These are phyloP conservation scores for Catocala nupta DNA, from an alignment of 2,888 invertebrate genomes.

Conservation along the genomic window DNA sequence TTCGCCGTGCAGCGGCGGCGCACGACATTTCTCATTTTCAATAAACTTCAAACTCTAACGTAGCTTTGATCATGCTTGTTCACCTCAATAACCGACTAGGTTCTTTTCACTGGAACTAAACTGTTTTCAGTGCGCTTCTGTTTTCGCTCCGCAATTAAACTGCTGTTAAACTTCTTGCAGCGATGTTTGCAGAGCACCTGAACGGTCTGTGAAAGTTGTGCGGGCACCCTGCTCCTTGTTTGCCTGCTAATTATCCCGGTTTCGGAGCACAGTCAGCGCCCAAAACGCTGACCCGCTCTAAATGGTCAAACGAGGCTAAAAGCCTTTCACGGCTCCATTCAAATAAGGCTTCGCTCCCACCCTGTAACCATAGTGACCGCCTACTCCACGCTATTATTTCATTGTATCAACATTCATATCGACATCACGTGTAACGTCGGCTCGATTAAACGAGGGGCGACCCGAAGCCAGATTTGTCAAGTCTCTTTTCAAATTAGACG, in stretches of 20 bases:
- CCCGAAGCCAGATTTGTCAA: slow-evolving; percentile 85
- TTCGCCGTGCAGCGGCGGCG: slow-evolving; percentile 39
- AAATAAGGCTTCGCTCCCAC: slow-evolving; percentile 73
- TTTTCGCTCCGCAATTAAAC: slow-evolving; percentile 86
- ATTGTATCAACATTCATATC: slow-evolving; percentile 86
- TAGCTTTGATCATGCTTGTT: slow-evolving; percentile 64
- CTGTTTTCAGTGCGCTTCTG: slow-evolving; percentile 83
- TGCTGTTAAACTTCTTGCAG: slow-evolving; percentile 86
- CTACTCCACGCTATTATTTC: slow-evolving; percentile 76
- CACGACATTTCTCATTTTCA: slow-evolving; percentile 66
- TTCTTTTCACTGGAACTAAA: slow-evolving; percentile 83
- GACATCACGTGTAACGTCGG: slow-evolving; percentile 76
- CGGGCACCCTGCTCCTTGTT: slow-evolving; percentile 78
- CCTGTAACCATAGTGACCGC: slow-evolving; percentile 83
- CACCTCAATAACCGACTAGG: slow-evolving; percentile 71
- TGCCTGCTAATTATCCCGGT: slow-evolving; percentile 85
- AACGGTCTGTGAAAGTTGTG: slow-evolving; percentile 81
- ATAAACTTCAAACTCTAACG: slow-evolving; percentile 68
- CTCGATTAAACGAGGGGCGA: slow-evolving; percentile 82
- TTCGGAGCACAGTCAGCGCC: slow-evolving; percentile 74
- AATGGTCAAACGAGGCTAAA: slow-evolving; percentile 82
- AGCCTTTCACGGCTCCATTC: slow-evolving; percentile 76
- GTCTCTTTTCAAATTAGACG: slow-evolving; percentile 85
- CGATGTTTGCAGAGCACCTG: slow-evolving; percentile 85
- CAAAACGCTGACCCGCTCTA: slow-evolving; percentile 79